phyloP scores from a whole-genome alignment of 30 jellyfish, hydroid and myxozoan species.

The Morbakka virulenta region DNA sequence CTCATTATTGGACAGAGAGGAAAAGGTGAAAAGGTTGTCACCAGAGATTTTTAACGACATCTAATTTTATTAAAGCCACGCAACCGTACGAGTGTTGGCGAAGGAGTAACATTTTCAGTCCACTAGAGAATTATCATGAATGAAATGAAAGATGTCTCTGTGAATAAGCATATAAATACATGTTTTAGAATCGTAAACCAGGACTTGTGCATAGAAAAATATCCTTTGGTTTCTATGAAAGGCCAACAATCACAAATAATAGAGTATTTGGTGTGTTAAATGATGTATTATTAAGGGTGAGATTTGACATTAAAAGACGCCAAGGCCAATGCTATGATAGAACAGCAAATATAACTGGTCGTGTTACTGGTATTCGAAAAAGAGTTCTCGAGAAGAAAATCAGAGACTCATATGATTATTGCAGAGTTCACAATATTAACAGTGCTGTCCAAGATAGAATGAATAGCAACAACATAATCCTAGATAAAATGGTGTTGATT shows the following conservation, averaged over 20 bases:
- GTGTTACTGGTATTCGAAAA: too few species aligned
- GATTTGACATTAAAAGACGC: too few species aligned
- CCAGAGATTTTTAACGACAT: constrained; percentile 34
- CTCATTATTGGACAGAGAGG: too few species aligned
- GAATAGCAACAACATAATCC: too few species aligned
- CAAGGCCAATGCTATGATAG: too few species aligned
- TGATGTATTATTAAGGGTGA: too few species aligned
- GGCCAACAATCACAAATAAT: constrained; percentile 12
- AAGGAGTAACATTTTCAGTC: constrained; percentile 24
- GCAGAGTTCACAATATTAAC: too few species aligned
- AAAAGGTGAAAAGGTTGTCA: constrained; percentile 39
- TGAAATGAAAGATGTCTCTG: constrained; percentile 34
- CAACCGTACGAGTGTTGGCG: constrained; percentile 13
- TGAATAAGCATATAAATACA: constrained; percentile 29
- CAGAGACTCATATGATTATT: too few species aligned
- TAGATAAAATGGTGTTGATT: too few species aligned
- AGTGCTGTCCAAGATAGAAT: too few species aligned
- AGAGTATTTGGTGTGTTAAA: background rate
- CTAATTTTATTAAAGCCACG: constrained; percentile 12
- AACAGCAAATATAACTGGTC: too few species aligned
- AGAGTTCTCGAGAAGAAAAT: too few species aligned
- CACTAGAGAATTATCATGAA: constrained; percentile 16
- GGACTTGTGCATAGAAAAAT: constrained; percentile 23
- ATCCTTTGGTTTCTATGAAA: constrained; percentile 23
- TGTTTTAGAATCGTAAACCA: constrained; percentile 26